phyloP scores from a whole-genome alignment of 2,888 invertebrate species.

The Ditula angustiorana region DNA sequence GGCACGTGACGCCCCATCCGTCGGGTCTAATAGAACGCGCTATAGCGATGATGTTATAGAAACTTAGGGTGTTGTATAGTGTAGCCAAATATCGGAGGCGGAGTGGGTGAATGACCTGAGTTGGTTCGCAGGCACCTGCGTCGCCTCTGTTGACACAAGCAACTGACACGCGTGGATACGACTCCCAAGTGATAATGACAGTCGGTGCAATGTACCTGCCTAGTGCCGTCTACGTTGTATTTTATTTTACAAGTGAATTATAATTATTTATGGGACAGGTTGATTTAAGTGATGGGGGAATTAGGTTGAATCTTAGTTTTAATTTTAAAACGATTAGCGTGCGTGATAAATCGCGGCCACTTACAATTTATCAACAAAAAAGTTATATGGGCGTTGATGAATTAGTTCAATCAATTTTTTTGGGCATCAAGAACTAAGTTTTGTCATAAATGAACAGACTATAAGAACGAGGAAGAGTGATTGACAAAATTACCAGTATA shows the following conservation, averaged over 20 bases:
- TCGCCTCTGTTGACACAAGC: slow-evolving; percentile 74
- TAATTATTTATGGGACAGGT: slow-evolving; percentile 18
- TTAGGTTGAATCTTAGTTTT: not conserved
- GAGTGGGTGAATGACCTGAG: slow-evolving; percentile 75
- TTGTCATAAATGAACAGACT: not conserved
- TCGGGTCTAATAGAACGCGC: slow-evolving; percentile 58
- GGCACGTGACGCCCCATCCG: slow-evolving; percentile 40
- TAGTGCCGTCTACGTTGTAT: slow-evolving; percentile 39
- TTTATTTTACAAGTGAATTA: not conserved
- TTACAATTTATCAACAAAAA: not conserved
- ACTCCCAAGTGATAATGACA: slow-evolving; percentile 75
- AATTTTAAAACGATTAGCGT: not conserved
- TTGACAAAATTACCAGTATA: not conserved
- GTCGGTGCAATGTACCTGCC: slow-evolving; percentile 67
- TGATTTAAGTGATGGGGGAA: not conserved
- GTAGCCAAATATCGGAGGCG: slow-evolving; percentile 80
- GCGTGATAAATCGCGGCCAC: not conserved
- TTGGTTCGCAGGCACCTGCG: slow-evolving; percentile 71
- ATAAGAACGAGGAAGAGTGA: not conserved
- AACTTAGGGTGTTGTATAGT: slow-evolving; percentile 64
- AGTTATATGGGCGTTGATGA: not conserved
- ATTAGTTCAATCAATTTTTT: not conserved
- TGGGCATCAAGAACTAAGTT: not conserved
- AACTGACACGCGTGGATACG: slow-evolving; percentile 62
- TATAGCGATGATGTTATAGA: slow-evolving; percentile 62